phyloP scores from a whole-genome alignment of 2,888 invertebrate species.

The Hirudinaria manillensis region DNA sequence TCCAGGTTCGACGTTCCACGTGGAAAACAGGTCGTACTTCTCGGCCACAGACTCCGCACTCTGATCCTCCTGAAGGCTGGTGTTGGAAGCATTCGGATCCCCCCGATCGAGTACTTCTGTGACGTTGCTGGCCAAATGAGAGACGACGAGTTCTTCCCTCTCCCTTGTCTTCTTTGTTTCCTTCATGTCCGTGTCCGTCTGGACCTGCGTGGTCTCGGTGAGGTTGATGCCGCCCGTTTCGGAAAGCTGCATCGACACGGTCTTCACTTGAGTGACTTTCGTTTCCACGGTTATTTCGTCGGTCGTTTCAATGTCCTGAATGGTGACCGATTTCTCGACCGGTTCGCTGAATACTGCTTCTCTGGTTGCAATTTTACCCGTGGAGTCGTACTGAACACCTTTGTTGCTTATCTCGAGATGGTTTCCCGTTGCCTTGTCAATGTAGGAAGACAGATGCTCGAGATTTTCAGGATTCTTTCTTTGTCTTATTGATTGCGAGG shows the following conservation, averaged over 20 bases:
- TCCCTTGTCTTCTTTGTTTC: conserved; percentile 39
- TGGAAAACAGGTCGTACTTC: conserved; percentile 21
- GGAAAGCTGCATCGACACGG: conserved; percentile 37
- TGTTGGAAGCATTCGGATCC: neutral
- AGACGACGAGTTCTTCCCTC: conserved; percentile 36
- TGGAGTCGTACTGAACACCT: conserved; percentile 22
- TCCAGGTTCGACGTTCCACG: conserved; percentile 20
- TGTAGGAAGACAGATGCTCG: neutral
- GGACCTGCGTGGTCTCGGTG: conserved; percentile 38
- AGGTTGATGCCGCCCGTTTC: conserved; percentile 38
- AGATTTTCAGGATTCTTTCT: neutral
- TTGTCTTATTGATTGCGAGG: neutral
- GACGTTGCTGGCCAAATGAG: conserved; percentile 23
- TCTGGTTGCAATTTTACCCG: neutral
- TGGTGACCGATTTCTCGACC: conserved; percentile 16
- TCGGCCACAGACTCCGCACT: neutral
- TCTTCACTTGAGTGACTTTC: conserved; percentile 38
- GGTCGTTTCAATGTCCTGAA: conserved; percentile 36
- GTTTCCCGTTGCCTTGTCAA: conserved; percentile 20
- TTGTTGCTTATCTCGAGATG: conserved; percentile 22
- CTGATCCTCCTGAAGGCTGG: conserved; percentile 41
- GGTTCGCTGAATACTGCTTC: neutral
- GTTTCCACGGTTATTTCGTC: conserved; percentile 40
- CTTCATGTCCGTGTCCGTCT: conserved; percentile 39
- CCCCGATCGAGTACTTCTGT: conserved; percentile 12